phyloP scores from a whole-genome alignment of 2,797 vertebrate species.

The Danio tinwini region DNA sequence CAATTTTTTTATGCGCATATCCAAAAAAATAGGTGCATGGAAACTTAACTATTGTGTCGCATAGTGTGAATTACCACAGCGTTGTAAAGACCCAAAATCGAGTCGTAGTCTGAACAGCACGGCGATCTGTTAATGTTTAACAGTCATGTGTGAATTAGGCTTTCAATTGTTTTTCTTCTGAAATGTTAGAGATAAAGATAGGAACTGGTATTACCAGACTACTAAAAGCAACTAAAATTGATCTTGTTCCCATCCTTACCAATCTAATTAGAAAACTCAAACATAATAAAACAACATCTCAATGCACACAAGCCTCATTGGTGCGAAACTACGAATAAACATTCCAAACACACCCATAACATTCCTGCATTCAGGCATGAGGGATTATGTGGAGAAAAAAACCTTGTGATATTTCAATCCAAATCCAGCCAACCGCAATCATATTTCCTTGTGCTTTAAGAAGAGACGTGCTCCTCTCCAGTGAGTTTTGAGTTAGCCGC shows the following conservation, averaged over 20 bases:
- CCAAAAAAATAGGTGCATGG: too few relatives aligned
- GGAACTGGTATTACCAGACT: not conserved
- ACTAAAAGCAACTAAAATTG: not conserved
- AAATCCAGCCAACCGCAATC: slow-evolving; percentile 27
- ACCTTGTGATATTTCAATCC: slow-evolving; percentile 5
- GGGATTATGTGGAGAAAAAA: not conserved
- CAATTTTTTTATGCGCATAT: too few relatives aligned
- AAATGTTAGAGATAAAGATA: not conserved
- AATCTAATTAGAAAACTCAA: not conserved
- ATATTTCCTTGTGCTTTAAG: not conserved
- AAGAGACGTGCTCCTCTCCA: slow-evolving; percentile 30
- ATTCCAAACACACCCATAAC: slow-evolving; percentile 24
- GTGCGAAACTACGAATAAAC: slow-evolving; percentile 2
- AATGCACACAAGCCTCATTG: not conserved
- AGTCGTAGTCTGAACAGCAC: too few relatives aligned
- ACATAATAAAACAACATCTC: not conserved
- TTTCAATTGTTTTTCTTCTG: not conserved
- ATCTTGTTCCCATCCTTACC: not conserved
- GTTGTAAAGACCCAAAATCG: too few relatives aligned
- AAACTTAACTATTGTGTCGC: too few relatives aligned
- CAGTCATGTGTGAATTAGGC: too few relatives aligned
- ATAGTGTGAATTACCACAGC: too few relatives aligned
- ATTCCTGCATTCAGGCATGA: slow-evolving; percentile 27
- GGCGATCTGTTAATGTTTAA: too few relatives aligned
- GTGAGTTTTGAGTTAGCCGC: slow-evolving; percentile 41